These are phyloP conservation scores for Tetragnatha montana DNA, from an alignment of 2,888 invertebrate genomes.

Conservation along the genomic window DNA sequence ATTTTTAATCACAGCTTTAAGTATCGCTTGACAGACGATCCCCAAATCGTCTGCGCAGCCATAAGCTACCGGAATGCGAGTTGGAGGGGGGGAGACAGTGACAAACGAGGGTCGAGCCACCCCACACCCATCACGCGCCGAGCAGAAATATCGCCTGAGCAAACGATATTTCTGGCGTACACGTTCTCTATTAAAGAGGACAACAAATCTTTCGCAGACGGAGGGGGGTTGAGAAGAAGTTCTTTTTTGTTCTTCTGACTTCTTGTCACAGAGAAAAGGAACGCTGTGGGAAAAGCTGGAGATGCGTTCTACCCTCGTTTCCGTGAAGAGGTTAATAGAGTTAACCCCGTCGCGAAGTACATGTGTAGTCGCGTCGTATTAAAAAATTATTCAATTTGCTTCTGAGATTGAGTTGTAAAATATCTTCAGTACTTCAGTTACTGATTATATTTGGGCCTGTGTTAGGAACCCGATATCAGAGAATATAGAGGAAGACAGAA, in stretches of 20 bases:
- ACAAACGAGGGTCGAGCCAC: slow-evolving; percentile 63
- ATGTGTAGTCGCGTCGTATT: no score
- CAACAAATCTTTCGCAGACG: slow-evolving; percentile 44
- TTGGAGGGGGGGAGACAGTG: slow-evolving; percentile 56
- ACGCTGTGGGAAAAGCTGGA: background rate
- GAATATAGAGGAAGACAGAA: no score
- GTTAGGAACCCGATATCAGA: no score
- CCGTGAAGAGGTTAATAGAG: no score
- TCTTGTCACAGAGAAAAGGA: background rate
- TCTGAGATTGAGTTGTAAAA: no score
- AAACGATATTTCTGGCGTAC: slow-evolving; percentile 56
- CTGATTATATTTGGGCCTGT: no score
- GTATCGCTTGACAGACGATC: slow-evolving; percentile 33
- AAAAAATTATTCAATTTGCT: no score
- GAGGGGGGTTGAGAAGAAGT: background rate
- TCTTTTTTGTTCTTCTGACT: background rate
- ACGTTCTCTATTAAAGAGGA: slow-evolving; percentile 53
- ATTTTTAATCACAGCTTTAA: slow-evolving; percentile 56
- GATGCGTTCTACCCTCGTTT: background rate
- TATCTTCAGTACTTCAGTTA: no score
- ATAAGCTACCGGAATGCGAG: slow-evolving; percentile 63
- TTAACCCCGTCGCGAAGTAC: no score
- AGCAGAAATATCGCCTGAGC: slow-evolving; percentile 12
- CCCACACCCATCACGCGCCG: slow-evolving; percentile 63
- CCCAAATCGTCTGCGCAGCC: slow-evolving; percentile 11